These are phyloP conservation scores for Scaptomyza pallida DNA, from an alignment of 1,140 invertebrate species.

Conservation along the genomic window DNA sequence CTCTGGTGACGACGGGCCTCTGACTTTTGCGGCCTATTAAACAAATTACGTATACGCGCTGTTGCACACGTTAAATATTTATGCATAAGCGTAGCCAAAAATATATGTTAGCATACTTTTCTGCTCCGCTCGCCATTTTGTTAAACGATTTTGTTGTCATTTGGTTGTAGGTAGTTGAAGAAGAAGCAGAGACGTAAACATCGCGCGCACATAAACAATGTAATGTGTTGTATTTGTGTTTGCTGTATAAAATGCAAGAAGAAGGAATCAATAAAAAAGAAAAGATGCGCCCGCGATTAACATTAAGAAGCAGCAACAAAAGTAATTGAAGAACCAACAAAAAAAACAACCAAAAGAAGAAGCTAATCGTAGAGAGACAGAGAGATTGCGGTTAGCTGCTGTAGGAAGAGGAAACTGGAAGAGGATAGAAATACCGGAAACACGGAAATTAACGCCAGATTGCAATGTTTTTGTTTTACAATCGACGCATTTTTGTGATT, in stretches of 20 bases:
- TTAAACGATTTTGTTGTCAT: constrained; percentile 4
- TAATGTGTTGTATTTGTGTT: constrained; percentile 19
- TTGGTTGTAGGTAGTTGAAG: constrained; percentile 4
- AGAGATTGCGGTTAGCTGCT: constrained; percentile 9
- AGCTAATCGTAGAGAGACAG: not conserved
- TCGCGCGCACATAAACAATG: constrained; percentile 32
- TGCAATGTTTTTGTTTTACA: constrained; percentile 80
- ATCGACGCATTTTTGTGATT: constrained; percentile 70
- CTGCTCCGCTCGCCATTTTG: constrained; percentile 23
- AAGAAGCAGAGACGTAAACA: constrained; percentile 10
- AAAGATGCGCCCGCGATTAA: constrained; percentile 27
- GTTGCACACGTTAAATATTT: constrained; percentile 75
- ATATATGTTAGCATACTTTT: constrained; percentile 79
- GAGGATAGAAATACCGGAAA: constrained; percentile 8
- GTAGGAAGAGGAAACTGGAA: constrained; percentile 16
- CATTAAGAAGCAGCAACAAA: constrained; percentile 1
- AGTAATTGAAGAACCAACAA: constrained; percentile 10
- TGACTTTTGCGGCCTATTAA: constrained; percentile 68
- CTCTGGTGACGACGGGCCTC: constrained; percentile 28
- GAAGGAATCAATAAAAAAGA: constrained; percentile 26
- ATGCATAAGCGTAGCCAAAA: constrained; percentile 57
- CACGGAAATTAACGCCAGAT: constrained; percentile 60
- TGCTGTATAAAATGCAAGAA: constrained; percentile 30
- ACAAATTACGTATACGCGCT: constrained; percentile 77
- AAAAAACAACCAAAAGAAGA: not conserved